Evolutionary conservation across 2,888 invertebrate species (phyloP), one percentile per base, ranked within the genome.

Genomic region (Tanypteryx hageni): DNA sequence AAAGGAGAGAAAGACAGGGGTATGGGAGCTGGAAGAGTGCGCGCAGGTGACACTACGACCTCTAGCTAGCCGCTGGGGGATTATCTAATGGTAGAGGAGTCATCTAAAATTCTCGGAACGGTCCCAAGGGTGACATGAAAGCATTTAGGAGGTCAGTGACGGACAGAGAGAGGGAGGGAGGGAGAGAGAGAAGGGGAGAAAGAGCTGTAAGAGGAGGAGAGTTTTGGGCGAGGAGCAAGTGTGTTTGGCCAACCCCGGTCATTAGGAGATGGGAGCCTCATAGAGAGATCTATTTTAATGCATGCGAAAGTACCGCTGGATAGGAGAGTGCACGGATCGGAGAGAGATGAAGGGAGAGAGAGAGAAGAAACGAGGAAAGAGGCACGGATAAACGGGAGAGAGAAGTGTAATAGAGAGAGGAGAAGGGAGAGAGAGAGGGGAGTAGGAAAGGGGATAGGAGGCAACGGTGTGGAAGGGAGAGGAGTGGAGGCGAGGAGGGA

Each of bases 91-190:
- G 89, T 89, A 61, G 44, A 61, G 89, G 64, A 89, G 89, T 64
- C 89, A 89, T 89, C 89, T 89, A 89, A 89, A 89, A 89, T 89
- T 89, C 89, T 64, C 89, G 89, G 89, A 89, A 68, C 64, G 89
- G 56, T 89, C 89, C 89, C 89, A 22, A 27, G 59, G 89, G 89
- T 68, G 89, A 89, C 89, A 89, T 89, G 89, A 68, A 89, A 89
- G 89, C 89, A 89, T 89, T 89, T 89, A 89, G 89, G 89, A 89
- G 89, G 89, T 89, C 89, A 89, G 68, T 86, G 86, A 86, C 89
- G 89, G 56, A 10, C 56, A 64, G 89, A 44, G 44, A 14, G 44
- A 44, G 86, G 16, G 0, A 11, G 9, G 7, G 3, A 0, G 22
- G 16, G 57, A n/a, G 56, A 44, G 83, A n/a, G 14, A 10, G 82